Conservation (phyloP, 1,140 invertebrate species). For the Limonius californicus region DNA sequence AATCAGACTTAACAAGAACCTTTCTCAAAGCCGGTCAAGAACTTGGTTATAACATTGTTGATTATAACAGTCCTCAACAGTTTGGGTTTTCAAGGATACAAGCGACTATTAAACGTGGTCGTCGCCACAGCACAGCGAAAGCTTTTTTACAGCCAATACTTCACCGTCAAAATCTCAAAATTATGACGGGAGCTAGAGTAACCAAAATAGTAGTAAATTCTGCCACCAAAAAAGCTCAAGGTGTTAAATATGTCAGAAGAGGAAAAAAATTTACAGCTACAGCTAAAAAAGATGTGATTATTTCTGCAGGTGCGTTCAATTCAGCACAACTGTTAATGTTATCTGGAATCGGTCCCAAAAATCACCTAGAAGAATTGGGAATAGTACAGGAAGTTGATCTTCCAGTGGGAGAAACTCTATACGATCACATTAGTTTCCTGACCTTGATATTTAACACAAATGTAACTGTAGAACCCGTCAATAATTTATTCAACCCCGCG, state of each 20-base stretch:
- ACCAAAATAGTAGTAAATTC: slow-evolving; percentile 79
- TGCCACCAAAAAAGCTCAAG: slow-evolving; percentile 66
- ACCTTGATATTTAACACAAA: slow-evolving; percentile 52
- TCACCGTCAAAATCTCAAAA: slow-evolving; percentile 74
- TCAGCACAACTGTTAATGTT: slow-evolving; percentile 82
- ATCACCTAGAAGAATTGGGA: slow-evolving; percentile 48
- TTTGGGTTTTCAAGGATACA: slow-evolving; percentile 30
- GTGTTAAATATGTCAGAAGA: slow-evolving; percentile 74
- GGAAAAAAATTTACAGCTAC: slow-evolving; percentile 63
- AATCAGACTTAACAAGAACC: not conserved
- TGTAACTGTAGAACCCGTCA: slow-evolving; percentile 35
- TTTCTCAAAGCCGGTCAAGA: slow-evolving; percentile 56
- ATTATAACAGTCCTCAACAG: slow-evolving; percentile 50
- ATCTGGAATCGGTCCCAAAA: slow-evolving; percentile 69
- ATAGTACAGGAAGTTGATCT: slow-evolving; percentile 48
- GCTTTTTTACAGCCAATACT: slow-evolving; percentile 80
- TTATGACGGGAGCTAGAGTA: slow-evolving; percentile 76
- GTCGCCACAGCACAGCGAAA: slow-evolving; percentile 81
- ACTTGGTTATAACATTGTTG: slow-evolving; percentile 52
- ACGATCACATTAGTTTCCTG: slow-evolving; percentile 52
- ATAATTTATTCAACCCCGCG: slow-evolving; percentile 29
- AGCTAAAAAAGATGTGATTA: slow-evolving; percentile 78
- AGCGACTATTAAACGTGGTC: slow-evolving; percentile 40
- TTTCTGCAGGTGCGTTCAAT: slow-evolving; percentile 81
- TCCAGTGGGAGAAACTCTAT: slow-evolving; percentile 52